Evolutionary conservation across 2,888 invertebrate species (phyloP), one percentile per base, ranked within the genome.

Genomic region (Rhopalosiphum nymphaeae): DNA sequence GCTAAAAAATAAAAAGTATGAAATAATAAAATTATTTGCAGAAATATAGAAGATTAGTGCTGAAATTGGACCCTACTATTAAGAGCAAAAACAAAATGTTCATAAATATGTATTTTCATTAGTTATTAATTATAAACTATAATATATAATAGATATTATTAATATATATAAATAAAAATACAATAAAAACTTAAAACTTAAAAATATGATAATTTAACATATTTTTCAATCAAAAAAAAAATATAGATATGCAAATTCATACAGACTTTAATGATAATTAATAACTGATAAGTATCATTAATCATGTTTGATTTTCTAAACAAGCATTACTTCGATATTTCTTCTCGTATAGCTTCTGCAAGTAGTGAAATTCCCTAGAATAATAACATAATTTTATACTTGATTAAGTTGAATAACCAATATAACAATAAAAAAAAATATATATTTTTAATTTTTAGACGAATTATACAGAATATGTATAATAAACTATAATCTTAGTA

Each of bases 261-360:
- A 67, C n/a, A 67, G 1, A 78, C 2, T n/a, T 1, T 16, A 36
- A 25, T 78, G 9, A 78, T 78, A 9, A 36, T 36, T 5, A 36
- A 36, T 78, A 78, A 36, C 36, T 78, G 21, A 78, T 36, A 36
- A 78, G 21, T 78, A 78, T 3, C 7, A 78, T 78, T 21, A 21
- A 67, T 67, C 7, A 36, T 78, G 21, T 78, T 78, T 53, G 21
- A 53, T 53, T 21, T 78, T 36, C n/a, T n/a, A n/a, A 78, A 36
- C 16, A 36, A 16, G 7, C 7, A 36, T 78, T 78, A 57, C 5
- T 78, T 36, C n/a, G 36, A 78, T 29, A 93, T 16, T 94, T 94
- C 93, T 90, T 94, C 93, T 61, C 90, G 85, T 86, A 94, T 94
- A 11, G 93, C 90, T 61, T 94, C 90, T 2, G 93, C 93, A 61